These are phyloP conservation scores for Bombycilla garrulus DNA, from an alignment of 2,113 vertebrate species.

Conservation along the genomic window DNA sequence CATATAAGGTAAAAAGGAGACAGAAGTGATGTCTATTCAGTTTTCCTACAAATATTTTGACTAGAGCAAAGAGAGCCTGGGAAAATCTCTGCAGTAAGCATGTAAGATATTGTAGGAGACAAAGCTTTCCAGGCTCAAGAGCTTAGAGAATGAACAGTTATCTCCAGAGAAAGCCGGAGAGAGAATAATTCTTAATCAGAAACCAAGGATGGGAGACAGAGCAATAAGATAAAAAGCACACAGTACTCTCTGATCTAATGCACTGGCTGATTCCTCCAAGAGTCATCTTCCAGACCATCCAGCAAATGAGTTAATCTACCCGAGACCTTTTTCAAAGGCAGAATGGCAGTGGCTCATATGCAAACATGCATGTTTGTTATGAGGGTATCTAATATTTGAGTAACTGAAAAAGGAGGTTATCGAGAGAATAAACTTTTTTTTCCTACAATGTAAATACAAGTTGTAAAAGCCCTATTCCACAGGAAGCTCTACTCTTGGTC, in stretches of 20 bases:
- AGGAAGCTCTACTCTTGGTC: background rate
- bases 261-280: background rate
- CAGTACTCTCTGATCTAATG: background rate
- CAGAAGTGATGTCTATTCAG: background rate
- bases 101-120: background rate
- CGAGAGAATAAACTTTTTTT: background rate
- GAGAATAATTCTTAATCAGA: background rate
- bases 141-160: background rate
- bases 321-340: background rate
- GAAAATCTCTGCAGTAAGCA: background rate
- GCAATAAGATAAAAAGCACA: background rate
- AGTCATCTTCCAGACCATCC: background rate
- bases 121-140: background rate
- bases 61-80: background rate
- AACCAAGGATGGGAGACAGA: background rate
- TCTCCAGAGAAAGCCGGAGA: background rate
- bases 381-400: background rate
- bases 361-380: background rate
- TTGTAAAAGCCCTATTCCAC: background rate
- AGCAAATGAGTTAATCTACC: background rate
- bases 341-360: background rate
- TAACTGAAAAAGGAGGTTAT: background rate
- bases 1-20: slow-evolving; percentile 1
- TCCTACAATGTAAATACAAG: background rate
- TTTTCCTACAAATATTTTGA: slow-evolving; percentile 12